Evolutionary conservation across 2,113 vertebrate genomes (phyloP), one percentile per base, ranked within the genome.

Genomic region (Ophthalmolycus amberensis): DNA sequence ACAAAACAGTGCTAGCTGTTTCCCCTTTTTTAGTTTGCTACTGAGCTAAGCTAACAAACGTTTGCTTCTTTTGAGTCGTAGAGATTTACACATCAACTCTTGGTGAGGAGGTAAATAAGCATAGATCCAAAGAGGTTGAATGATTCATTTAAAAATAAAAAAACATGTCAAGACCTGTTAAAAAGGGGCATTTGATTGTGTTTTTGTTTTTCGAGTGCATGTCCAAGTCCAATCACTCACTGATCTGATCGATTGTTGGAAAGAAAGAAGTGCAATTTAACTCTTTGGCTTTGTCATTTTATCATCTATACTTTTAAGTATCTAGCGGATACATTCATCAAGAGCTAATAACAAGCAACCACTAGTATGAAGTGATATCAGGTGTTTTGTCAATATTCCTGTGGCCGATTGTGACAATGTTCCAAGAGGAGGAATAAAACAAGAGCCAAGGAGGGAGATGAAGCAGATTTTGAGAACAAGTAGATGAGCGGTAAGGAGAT

Each of bases 391-490:
- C 32, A 40, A 82, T 75, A 60, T 58, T 63, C 52, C 60, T 66
- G 34, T 44, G 54, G 44, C 34, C 2, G 4, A 75, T 52, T 9
- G 27, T 42, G 52, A 50, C 22, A 14, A 18, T 25, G 68, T 40
- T 58, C 34, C 52, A 29, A 29, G 37, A 56, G 25, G 5, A 71
- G 11, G 42, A 70, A 48, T 62, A 50, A 84, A 78, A 54, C 2
- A 6, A 25, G 37, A 59, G 12, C 56, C 38, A 32, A 32, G 32
- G 16, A 37, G 37, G 22, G 44, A 63, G 46, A 75, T 59, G 70
- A 54, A 25, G 58, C 11, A 38, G 67, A 46, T 69, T 79, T 70
- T 6, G 54, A 77, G 54, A 80, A 46, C 27, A 16, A 65, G 50
- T 16, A 25, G 29, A 52, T 58, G 27, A 29, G 50, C 44, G 22